Base-by-base conservation (phyloP, 2,113 vertebrate species). In the Poeciliopsis prolifica region DNA sequence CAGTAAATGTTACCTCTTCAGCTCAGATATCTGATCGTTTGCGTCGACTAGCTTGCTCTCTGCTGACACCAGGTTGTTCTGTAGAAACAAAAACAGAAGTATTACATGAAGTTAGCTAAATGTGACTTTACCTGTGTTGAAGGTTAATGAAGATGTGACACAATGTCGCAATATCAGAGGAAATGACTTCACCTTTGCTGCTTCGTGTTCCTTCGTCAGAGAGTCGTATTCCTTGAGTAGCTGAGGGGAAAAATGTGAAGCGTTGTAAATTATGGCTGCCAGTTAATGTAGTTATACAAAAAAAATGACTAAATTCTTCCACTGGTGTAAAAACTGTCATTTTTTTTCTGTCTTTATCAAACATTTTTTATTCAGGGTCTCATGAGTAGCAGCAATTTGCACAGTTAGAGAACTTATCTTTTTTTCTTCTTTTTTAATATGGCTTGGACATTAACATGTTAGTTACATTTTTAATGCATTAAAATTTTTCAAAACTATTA, bases 31-130 rank as follows among this genome's bases (percentile, higher is more conserved):
- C 90, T 97, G 93, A 19, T 92, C 93, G 31, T 93, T 95, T 74
- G 97, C 96, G 81, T 97, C 95, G 51, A 94, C 91, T 24, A 99
- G 91, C 87, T 95, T 98, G 90, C 96, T 96, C 81, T 99, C 97
- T 4, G 96, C 94, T n/a, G 92, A 90, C 82, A 95, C 91, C 91
- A 99, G 88, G 0, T 94, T 95, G 88, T 95, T 96, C 98, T 99
- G 80, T 7, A 30, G 30, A 85, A 5, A 70, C 1, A 75, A 2
- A 77, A 29, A 65, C 19, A 19, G 51, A 6, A 29, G 70, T 58
- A 64, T 12, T 2, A 2, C 10, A n/a, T 33, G 31, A 66, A 3
- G 61, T 5, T 14, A 22, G 70, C 44, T 8, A 24, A 61, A 65
- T 40, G 11, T 4, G 54, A 35, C 31, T 48, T 48, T 6, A 15